These are phyloP conservation scores for Sebastes itinus DNA, from an alignment of 2,797 vertebrate species.

Conservation along the genomic window DNA sequence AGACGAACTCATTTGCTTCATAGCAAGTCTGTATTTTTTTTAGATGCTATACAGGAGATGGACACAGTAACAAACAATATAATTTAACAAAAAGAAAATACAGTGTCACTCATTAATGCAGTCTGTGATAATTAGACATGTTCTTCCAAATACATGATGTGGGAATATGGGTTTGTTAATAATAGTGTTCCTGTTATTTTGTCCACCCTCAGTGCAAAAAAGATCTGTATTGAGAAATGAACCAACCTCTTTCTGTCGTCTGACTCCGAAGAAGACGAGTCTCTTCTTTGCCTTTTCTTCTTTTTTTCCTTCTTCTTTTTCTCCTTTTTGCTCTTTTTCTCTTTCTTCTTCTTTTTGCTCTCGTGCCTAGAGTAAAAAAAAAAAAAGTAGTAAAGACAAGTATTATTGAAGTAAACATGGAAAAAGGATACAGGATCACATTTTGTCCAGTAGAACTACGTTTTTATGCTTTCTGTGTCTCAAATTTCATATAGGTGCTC, in stretches of 20 bases:
- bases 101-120: background rate
- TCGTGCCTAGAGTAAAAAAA: slow-evolving; percentile 69
- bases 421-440: background rate
- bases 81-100: background rate
- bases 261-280: slow-evolving; percentile 64
- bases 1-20: background rate
- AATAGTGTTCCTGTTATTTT: background rate
- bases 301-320: slow-evolving; percentile 86
- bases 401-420: background rate
- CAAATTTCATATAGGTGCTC: background rate
- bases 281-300: slow-evolving; percentile 78
- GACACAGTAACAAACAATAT: background rate
- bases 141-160: background rate
- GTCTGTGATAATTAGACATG: background rate
- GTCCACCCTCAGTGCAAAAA: background rate
- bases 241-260: slow-evolving; percentile 77
- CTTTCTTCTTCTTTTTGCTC: slow-evolving; percentile 85
- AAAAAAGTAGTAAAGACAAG: background rate
- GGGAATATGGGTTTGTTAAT: background rate
- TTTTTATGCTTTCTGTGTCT: background rate
- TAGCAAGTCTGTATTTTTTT: background rate
- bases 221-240: background rate
- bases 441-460: background rate
- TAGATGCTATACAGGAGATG: background rate
- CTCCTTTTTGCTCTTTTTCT: slow-evolving; percentile 90